Evolutionary conservation across 92 coral and sea anemone species (phyloP).

Genomic region (Zoanthus solanderi): DNA sequence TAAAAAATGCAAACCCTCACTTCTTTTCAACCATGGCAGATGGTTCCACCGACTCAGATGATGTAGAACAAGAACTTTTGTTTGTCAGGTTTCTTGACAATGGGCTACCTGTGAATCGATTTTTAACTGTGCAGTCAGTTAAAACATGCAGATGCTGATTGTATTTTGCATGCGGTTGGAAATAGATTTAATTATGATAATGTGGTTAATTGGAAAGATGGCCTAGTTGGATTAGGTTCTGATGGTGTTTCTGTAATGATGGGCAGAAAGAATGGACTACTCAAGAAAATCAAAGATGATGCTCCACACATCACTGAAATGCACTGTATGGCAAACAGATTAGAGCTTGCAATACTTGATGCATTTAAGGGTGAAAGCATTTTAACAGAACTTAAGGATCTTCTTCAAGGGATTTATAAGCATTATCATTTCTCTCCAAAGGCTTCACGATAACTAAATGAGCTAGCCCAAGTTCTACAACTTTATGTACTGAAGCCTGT

Average conservation of each 20-base stretch:
- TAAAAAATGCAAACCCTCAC: constrained; percentile 32
- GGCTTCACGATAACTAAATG: constrained; percentile 59
- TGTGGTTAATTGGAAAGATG: constrained; percentile 59
- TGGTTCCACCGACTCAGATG: constrained; percentile 51
- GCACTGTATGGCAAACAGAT: constrained; percentile 63
- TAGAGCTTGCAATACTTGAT: constrained; percentile 61
- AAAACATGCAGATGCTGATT: constrained; percentile 58
- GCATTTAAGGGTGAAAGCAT: constrained; percentile 65
- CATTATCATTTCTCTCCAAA: constrained; percentile 61
- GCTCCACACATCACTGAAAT: constrained; percentile 67
- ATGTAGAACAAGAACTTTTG: constrained; percentile 53
- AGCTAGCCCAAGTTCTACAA: constrained; percentile 64
- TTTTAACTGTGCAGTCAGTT: constrained; percentile 59
- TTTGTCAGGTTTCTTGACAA: constrained; percentile 46
- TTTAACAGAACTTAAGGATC: constrained; percentile 64
- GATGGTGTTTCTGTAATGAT: constrained; percentile 61
- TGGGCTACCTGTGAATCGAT: constrained; percentile 57
- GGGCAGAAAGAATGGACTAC: constrained; percentile 57
- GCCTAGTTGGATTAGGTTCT: constrained; percentile 62
- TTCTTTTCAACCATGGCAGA: constrained; percentile 58
- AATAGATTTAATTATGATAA: constrained; percentile 57
- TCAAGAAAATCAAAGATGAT: constrained; percentile 68
- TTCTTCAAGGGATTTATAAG: constrained; percentile 60
- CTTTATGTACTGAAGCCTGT: constrained; percentile 68
- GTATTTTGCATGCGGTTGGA: constrained; percentile 46